phyloP scores from a whole-genome alignment of 2,888 invertebrate genomes.

The Cataglyphis rosenhaueri region DNA sequence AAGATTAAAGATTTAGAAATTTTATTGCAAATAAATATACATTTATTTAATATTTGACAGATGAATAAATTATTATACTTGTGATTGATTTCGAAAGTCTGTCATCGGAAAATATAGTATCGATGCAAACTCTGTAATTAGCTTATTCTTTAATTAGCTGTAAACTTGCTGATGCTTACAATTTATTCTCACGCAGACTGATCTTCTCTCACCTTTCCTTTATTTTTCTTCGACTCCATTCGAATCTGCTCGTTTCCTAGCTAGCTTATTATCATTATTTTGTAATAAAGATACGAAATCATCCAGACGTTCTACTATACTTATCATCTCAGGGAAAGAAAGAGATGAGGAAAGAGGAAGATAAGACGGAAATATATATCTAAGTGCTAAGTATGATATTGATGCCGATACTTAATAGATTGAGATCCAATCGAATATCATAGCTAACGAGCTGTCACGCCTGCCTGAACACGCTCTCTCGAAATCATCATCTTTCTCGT shows the following conservation, averaged over 20 bases:
- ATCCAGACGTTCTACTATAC: constrained; percentile 69
- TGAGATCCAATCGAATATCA: constrained; percentile 81
- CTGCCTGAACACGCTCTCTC: constrained; percentile 76
- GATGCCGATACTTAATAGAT: constrained; percentile 77
- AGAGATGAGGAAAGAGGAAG: constrained; percentile 15
- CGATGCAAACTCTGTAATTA: constrained; percentile 56
- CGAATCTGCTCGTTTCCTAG: constrained; percentile 49
- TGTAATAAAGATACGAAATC: constrained; percentile 79
- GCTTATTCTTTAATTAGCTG: constrained; percentile 66
- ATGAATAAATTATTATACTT: background rate
- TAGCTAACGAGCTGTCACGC: constrained; percentile 81
- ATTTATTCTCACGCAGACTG: constrained; percentile 65
- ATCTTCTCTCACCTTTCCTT: constrained; percentile 54
- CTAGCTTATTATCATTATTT: constrained; percentile 80
- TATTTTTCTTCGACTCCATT: constrained; percentile 35
- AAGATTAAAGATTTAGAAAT: constrained; percentile 7
- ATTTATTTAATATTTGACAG: background rate
- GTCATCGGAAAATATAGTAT: background rate
- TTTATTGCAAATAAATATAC: background rate
- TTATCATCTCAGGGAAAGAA: constrained; percentile 61
- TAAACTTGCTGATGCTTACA: constrained; percentile 70
- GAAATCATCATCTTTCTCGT: constrained; percentile 63
- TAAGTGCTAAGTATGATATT: constrained; percentile 70
- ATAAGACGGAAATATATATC: constrained; percentile 48
- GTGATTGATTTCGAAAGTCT: background rate